phyloP scores from a whole-genome alignment of 2,797 vertebrate species.

The Orestias chungarensis region DNA sequence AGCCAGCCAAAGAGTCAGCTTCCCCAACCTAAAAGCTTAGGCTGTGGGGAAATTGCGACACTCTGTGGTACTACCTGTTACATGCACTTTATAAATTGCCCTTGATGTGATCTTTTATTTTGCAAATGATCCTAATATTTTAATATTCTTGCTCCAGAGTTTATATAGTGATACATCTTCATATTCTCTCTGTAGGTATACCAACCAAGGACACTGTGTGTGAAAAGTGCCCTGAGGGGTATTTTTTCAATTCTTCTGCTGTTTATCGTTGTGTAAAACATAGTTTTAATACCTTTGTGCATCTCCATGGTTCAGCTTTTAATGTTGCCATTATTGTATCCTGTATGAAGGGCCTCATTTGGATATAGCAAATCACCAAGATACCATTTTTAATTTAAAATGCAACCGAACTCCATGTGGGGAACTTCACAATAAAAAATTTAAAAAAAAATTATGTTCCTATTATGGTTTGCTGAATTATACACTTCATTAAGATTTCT shows the following conservation, averaged over 20 bases:
- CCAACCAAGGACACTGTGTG: constrained; percentile 67
- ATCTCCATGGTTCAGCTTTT: constrained; percentile 45
- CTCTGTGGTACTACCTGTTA: no score
- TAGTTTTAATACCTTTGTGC: constrained; percentile 11
- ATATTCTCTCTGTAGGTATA: constrained; percentile 57
- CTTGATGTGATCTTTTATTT: neutral
- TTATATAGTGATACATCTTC: neutral
- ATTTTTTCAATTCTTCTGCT: constrained; percentile 68
- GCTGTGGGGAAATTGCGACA: no score
- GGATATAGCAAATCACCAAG: no score
- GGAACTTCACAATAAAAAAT: no score
- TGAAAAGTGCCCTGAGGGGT: constrained; percentile 59
- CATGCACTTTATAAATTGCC: neutral
- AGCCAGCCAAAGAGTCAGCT: no score
- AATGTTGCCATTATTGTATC: neutral
- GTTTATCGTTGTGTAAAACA: constrained; percentile 63
- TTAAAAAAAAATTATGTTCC: no score
- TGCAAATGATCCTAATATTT: neutral
- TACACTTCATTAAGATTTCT: no score
- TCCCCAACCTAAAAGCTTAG: no score
- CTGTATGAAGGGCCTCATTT: neutral
- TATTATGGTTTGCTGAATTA: no score
- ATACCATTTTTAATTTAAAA: no score
- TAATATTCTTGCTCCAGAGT: neutral
- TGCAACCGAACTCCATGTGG: no score